Conservation (phyloP, 2,113 vertebrate species). For the Stigmatopora argus region DNA sequence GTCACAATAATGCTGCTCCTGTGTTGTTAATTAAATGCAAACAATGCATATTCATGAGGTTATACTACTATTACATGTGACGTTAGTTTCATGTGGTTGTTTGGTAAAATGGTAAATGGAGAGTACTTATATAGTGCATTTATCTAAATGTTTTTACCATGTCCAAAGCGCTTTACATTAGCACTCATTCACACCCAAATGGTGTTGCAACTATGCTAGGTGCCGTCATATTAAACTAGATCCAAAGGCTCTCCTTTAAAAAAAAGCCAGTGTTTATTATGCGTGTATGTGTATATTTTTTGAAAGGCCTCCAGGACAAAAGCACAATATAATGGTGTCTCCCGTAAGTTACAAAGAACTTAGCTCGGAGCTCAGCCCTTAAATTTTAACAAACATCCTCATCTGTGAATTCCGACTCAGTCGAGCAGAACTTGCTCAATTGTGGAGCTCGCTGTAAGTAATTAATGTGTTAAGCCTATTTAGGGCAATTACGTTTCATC, state of each 20-base stretch:
- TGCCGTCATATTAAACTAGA: too few species aligned
- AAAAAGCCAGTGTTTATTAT: background rate
- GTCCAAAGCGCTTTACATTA: too few species aligned
- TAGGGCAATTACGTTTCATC: background rate
- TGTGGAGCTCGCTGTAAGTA: background rate
- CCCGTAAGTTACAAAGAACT: background rate
- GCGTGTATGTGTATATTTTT: background rate
- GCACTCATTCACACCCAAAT: too few species aligned
- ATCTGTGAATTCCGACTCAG: background rate
- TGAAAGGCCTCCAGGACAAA: background rate
- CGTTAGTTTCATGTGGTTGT: conserved; percentile 7
- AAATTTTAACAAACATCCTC: background rate
- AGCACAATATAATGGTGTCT: background rate
- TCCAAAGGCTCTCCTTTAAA: too few species aligned
- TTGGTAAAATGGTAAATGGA: background rate
- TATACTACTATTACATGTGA: conserved; percentile 10
- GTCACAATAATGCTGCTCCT: conserved; percentile 6
- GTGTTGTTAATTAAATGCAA: conserved; percentile 15
- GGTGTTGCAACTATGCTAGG: too few species aligned
- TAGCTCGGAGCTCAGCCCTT: background rate
- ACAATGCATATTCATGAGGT: conserved; percentile 29
- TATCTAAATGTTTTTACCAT: too few species aligned
- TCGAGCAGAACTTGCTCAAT: background rate
- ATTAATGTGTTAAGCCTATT: conserved; percentile 8
- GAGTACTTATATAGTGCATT: too few species aligned